A percentile compares a stretch with the other conserved stretches of the same genome.
phyloP scores from a whole-genome alignment of 1,140 invertebrate species.

The Drosophila mauritiana region DNA sequence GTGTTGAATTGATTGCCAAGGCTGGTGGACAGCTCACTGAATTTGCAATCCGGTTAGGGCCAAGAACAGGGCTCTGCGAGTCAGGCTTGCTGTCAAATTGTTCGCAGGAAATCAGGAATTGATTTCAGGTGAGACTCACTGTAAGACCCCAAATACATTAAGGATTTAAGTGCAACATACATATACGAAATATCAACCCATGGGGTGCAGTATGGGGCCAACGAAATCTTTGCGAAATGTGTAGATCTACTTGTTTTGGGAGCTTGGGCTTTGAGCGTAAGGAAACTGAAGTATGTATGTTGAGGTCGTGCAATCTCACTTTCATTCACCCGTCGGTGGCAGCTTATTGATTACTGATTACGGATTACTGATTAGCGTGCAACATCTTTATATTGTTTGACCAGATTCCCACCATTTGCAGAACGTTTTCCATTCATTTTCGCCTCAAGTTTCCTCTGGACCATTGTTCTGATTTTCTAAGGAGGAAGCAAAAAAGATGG shows the following conservation, averaged over 20 bases:
- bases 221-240: too few relatives aligned
- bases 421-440: constrained; percentile 19
- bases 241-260: too few relatives aligned
- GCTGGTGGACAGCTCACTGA: constrained; percentile 3
- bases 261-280: too few relatives aligned
- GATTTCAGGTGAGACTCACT: not conserved
- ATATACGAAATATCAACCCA: too few relatives aligned
- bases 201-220: too few relatives aligned
- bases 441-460: not conserved
- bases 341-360: constrained; percentile 14
- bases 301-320: not conserved
- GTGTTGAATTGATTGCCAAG: constrained; percentile 21
- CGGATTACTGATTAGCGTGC: constrained; percentile 8
- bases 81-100: not conserved
- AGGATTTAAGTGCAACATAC: too few relatives aligned
- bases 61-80: not conserved
- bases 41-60: constrained; percentile 2
- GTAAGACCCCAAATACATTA: too few relatives aligned
- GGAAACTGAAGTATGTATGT: not conserved
- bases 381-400: constrained; percentile 6
- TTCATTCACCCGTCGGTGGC: not conserved
- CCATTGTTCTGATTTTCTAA: constrained; percentile 14
- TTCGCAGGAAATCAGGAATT: not conserved
- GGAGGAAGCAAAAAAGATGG: not conserved
- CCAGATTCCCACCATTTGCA: constrained; percentile 23